Conservation (phyloP, 2,113 vertebrate genomes). For the Lichenostomus cassidix region DNA sequence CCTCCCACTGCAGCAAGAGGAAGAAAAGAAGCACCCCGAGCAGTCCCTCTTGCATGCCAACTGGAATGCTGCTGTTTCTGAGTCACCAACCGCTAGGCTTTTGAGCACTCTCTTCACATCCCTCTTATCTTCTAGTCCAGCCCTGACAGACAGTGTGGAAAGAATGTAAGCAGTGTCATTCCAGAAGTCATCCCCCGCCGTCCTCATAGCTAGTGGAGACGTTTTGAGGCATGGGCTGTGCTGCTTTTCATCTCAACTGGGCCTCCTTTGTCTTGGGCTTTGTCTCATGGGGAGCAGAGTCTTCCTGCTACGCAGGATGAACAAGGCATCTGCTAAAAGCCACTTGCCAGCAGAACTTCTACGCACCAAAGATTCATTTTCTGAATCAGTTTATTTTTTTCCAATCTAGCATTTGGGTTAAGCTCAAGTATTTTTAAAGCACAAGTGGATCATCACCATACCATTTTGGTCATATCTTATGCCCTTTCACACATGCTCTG, state of each 20-base stretch:
- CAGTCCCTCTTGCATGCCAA: background rate
- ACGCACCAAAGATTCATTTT: background rate
- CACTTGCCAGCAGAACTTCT: background rate
- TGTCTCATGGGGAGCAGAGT: background rate
- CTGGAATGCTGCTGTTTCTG: background rate
- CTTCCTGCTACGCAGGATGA: background rate
- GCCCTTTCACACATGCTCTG: background rate
- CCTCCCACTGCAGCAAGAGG: background rate
- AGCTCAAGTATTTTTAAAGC: background rate
- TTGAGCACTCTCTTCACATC: constrained; percentile 21
- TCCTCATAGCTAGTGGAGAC: background rate
- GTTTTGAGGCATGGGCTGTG: background rate
- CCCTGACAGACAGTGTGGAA: constrained; percentile 13
- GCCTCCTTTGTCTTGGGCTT: background rate
- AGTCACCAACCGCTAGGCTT: background rate
- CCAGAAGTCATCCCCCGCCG: background rate
- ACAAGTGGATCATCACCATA: background rate
- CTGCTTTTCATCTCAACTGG: background rate
- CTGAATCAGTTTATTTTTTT: background rate
- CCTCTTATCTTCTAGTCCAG: constrained; percentile 1
- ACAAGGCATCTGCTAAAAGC: background rate
- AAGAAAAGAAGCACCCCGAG: background rate
- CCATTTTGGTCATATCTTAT: background rate
- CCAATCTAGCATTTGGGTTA: background rate
- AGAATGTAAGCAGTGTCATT: constrained; percentile 9